phyloP scores from a whole-genome alignment of 2,797 vertebrate genomes.

The Zenarchopterus dispar region DNA sequence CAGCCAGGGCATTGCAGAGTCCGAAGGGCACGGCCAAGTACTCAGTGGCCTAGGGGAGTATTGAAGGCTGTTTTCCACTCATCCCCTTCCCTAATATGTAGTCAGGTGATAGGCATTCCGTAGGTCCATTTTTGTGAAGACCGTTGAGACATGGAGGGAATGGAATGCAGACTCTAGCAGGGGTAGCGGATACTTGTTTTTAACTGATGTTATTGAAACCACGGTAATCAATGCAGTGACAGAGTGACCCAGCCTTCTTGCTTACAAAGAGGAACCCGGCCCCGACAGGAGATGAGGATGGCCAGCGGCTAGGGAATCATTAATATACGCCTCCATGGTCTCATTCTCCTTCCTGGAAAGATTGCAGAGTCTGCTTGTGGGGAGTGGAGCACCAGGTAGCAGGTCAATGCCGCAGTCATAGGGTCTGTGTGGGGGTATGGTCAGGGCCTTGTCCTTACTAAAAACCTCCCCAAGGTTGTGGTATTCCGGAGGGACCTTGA shows the following conservation, averaged over 20 bases:
- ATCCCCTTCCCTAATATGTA: too few relatives aligned
- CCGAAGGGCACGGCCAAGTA: too few relatives aligned
- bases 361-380: neutral
- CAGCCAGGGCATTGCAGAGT: too few relatives aligned
- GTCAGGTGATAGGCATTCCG: too few relatives aligned
- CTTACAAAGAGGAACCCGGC: neutral
- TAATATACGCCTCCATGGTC: neutral
- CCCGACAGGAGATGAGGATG: neutral
- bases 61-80: too few relatives aligned
- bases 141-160: accelerated
- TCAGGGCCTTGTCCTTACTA: neutral
- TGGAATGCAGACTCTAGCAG: neutral
- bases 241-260: neutral
- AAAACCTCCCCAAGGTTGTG: neutral
- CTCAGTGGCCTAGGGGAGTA: too few relatives aligned
- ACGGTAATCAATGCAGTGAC: neutral
- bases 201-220: neutral
- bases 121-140: neutral
- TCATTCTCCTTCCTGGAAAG: neutral
- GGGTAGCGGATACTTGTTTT: neutral
- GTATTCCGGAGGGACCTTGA: neutral
- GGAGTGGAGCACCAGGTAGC: neutral
- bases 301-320: neutral
- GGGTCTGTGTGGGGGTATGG: neutral
- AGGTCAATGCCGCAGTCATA: neutral